Percentiles rank a stretch among this genome's conserved stretches.
Conservation (phyloP, 2,888 invertebrate genomes). For the Caenorhabditis becei region DNA sequence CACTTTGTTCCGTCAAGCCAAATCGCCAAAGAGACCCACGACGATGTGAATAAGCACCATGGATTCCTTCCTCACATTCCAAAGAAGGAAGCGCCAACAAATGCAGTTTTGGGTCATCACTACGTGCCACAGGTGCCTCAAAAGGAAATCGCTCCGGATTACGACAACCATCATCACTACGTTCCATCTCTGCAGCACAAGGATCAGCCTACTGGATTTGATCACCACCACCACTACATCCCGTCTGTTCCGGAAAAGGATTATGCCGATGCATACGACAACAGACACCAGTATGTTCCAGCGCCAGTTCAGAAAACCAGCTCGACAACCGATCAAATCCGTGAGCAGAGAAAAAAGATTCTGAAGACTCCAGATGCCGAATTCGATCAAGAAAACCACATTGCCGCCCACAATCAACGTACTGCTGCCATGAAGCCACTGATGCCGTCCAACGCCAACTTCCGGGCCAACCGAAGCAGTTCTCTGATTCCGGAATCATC, state of each 20-base stretch:
- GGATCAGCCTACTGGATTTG: conserved; percentile 17
- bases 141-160: conserved; percentile 36
- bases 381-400: conserved; percentile 29
- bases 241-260: conserved; percentile 26
- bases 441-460: not conserved
- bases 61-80: conserved; percentile 34
- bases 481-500: conserved; percentile 1
- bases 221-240: conserved; percentile 37
- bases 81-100: not conserved
- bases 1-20: conserved; percentile 38
- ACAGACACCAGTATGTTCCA: conserved; percentile 12
- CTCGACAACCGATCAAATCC: conserved; percentile 41
- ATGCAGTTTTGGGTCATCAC: conserved; percentile 25
- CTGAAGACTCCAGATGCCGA: conserved; percentile 25
- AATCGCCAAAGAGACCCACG: not conserved
- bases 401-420: not conserved
- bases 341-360: conserved; percentile 35
- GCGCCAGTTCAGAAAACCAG: conserved; percentile 37
- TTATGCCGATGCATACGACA: not conserved
- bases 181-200: conserved; percentile 28
- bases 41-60: conserved; percentile 26
- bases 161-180: conserved; percentile 45
- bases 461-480: not conserved
- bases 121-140: conserved; percentile 28
- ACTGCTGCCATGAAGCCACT: not conserved